Conservation (phyloP, 2,888 invertebrate species). For the Alsophila aescularia region DNA sequence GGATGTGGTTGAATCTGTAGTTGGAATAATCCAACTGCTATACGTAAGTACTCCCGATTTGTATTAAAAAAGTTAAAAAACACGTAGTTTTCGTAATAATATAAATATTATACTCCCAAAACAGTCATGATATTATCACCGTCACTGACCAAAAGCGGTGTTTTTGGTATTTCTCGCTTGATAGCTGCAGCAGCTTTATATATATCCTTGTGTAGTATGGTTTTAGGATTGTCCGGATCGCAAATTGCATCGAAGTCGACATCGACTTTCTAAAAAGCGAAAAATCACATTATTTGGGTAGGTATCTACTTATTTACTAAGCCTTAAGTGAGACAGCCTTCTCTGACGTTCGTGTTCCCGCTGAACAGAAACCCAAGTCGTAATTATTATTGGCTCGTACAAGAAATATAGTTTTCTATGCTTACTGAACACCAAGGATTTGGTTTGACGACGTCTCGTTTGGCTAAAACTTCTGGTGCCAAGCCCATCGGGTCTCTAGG, state of each 20-base stretch:
- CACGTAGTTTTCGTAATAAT: too few relatives aligned
- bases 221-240: conserved; percentile 58
- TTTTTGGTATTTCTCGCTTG: conserved; percentile 77
- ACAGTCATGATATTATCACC: too few relatives aligned
- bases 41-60: too few relatives aligned
- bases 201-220: conserved; percentile 81
- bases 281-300: neutral
- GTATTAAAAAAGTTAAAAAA: too few relatives aligned
- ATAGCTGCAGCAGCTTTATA: conserved; percentile 84
- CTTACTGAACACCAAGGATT: conserved; percentile 52
- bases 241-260: conserved; percentile 53
- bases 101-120: too few relatives aligned
- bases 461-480: conserved; percentile 54
- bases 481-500: conserved; percentile 46
- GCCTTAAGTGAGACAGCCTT: too few relatives aligned
- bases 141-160: conserved; percentile 50
- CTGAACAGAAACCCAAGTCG: too few relatives aligned
- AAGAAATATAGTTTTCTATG: neutral
- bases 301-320: too few relatives aligned
- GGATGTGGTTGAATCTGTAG: too few relatives aligned
- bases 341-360: too few relatives aligned
- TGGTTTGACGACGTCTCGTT: conserved; percentile 43
- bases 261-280: conserved; percentile 46
- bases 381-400: too few relatives aligned
- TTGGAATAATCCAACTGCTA: too few relatives aligned